A percentile compares a stretch with the other conserved stretches of the same genome.
These are phyloP conservation scores for Platyscapa corneri DNA, from an alignment of 1,140 invertebrate genomes.

Conservation along the genomic window DNA sequence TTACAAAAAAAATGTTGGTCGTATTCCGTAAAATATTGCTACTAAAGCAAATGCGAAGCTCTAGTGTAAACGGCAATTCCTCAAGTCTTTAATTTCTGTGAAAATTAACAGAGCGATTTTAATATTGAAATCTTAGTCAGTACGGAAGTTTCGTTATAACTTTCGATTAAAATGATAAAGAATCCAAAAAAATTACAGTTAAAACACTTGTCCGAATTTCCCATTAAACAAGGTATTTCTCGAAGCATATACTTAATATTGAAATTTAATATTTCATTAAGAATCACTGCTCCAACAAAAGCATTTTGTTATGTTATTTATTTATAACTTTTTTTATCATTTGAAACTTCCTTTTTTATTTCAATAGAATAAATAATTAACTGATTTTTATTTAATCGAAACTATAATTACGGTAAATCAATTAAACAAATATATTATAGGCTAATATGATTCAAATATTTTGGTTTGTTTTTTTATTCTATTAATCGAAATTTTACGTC, in stretches of 20 bases:
- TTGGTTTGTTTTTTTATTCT: not conserved
- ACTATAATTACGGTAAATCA: not conserved
- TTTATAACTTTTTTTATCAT: not conserved
- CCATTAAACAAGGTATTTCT: not conserved
- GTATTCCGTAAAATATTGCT: constrained; percentile 9
- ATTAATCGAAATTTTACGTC: not conserved
- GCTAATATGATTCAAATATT: not conserved
- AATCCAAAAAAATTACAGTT: not conserved
- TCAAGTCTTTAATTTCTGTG: not conserved
- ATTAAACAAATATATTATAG: not conserved
- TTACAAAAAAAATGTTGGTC: constrained; percentile 31
- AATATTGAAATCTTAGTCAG: constrained; percentile 25
- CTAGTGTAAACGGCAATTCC: constrained; percentile 39
- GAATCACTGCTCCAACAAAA: constrained; percentile 40
- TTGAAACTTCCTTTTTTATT: not conserved
- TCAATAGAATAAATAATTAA: not conserved
- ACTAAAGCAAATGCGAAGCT: not conserved
- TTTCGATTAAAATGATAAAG: not conserved
- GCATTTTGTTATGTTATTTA: not conserved
- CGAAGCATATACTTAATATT: not conserved
- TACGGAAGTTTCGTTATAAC: constrained; percentile 8
- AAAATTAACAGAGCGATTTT: constrained; percentile 6
- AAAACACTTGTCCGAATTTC: not conserved
- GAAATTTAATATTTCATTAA: not conserved
- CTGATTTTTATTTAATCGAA: not conserved